Evolutionary conservation across 1,140 invertebrate species (phyloP), one percentile per base, ranked within the genome.

Genomic region (Chelonus insularis): DNA sequence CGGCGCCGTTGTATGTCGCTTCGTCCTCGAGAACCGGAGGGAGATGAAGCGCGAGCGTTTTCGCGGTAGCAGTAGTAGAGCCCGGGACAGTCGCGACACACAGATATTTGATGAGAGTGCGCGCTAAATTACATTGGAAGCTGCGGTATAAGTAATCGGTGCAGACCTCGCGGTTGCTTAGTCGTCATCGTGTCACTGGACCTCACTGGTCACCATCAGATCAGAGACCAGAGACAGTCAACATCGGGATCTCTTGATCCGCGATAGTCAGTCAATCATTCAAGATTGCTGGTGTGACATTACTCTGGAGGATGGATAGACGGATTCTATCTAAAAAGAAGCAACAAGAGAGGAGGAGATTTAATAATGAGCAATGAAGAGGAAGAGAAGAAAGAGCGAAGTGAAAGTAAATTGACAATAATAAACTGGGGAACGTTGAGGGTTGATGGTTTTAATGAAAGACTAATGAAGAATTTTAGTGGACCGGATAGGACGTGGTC

Each of bases 1-100:
- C 76, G 75, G 76, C 76, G 76, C 75, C 75, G 73, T 75, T 74
- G 75, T 73, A 61, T 63, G 68, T 69, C 68, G 65, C 66, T 72
- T 67, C 65, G 71, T 73, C 71, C 70, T 74, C 69, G 66, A 29
- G 4, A 43, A 41, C 43, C 32, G 47, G 48, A 54, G 60, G 62
- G 65, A 64, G 60, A 63, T 67, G 63, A 61, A 58, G 63, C 62
- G 62, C 60, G 64, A 66, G 63, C 64, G 58, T 68, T 72, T 62
- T 56, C 67, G 58, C 68, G 69, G 67, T 67, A 78, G 75, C 68
- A 68, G 66, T 67, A 78, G 75, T 78, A 74, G 67, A 72, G 69
- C 68, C 76, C 73, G 72, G 74, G 75, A 76, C 69, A 67, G 63
- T 69, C 60, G 12, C 11, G 20, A 47, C 12, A 57, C 56, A 9